phyloP scores from a whole-genome alignment of 1,140 invertebrate genomes.

The Aphelenchoides fujianensis region DNA sequence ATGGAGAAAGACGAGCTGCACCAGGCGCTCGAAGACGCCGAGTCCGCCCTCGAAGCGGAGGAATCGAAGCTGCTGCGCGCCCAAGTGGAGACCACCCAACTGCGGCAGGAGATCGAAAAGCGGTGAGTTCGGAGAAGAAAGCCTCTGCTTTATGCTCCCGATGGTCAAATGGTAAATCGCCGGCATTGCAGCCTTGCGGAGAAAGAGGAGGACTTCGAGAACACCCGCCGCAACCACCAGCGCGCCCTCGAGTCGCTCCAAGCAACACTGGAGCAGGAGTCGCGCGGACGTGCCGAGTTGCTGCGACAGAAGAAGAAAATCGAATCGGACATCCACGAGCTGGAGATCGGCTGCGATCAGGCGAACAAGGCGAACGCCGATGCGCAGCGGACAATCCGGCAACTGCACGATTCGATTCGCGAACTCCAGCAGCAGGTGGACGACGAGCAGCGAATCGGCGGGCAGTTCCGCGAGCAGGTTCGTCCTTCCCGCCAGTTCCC shows the following conservation, averaged over 20 bases:
- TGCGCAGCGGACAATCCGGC: conserved; percentile 95
- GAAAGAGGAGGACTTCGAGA: conserved; percentile 99
- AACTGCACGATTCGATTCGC: conserved; percentile 90
- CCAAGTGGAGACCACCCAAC: conserved; percentile 88
- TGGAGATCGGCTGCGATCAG: conserved; percentile 92
- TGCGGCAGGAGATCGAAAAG: conserved; percentile 50
- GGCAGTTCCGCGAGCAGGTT: conserved; percentile 83
- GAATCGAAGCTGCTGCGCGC: conserved; percentile 94
- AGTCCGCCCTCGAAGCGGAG: conserved; percentile 95
- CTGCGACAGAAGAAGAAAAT: conserved; percentile 99
- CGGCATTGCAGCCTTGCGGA: too few relatives aligned
- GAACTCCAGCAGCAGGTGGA: conserved; percentile 76
- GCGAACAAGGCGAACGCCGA: conserved; percentile 96
- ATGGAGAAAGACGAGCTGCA: conserved; percentile 98
- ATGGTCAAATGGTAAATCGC: too few relatives aligned
- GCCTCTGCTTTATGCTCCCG: too few relatives aligned
- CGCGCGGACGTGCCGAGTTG: conserved; percentile 97
- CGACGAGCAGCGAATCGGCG: conserved; percentile 90
- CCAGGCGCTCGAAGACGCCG: conserved; percentile 83
- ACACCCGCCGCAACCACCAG: conserved; percentile 97
- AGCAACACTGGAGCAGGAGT: conserved; percentile 94
- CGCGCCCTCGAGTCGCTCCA: conserved; percentile 98
- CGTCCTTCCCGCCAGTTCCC: too few relatives aligned
- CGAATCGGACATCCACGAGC: conserved; percentile 89
- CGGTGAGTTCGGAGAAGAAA: too few relatives aligned